These are phyloP conservation scores for Philypnodon macrostomus DNA, from an alignment of 2,797 vertebrate species.

Conservation along the genomic window DNA sequence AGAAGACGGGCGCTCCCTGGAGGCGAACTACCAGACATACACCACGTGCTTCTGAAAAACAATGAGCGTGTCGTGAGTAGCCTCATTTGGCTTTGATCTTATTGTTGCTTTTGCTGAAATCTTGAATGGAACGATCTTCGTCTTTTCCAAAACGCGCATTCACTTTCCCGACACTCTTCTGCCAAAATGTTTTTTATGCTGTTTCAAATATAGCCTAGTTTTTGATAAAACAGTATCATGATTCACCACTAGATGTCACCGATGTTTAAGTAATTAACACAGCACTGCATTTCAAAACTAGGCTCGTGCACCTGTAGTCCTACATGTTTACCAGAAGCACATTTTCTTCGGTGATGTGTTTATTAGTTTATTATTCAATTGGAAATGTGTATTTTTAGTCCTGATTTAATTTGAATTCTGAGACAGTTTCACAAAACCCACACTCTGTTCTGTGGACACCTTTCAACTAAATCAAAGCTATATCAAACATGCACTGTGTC, in stretches of 20 bases:
- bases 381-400: background rate
- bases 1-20: slow-evolving; percentile 58
- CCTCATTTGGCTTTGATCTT: too few species aligned
- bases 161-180: too few species aligned
- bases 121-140: too few species aligned
- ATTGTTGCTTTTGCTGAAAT: too few species aligned
- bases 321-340: too few species aligned
- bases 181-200: too few species aligned
- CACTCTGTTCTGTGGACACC: background rate
- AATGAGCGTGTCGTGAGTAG: too few species aligned
- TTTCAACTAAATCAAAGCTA: slow-evolving; percentile 22
- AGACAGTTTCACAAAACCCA: background rate
- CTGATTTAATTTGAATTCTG: background rate
- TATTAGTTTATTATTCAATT: background rate
- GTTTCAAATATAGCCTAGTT: background rate
- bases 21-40: slow-evolving; percentile 31
- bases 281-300: background rate
- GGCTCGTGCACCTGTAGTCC: background rate
- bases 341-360: too few species aligned
- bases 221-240: slow-evolving; percentile 4
- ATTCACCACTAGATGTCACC: slow-evolving; percentile 72
- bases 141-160: too few species aligned
- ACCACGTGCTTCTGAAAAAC: background rate
- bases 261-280: slow-evolving; percentile 30
- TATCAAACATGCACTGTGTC: slow-evolving; percentile 21